phyloP scores from a whole-genome alignment of 2,888 invertebrate genomes.

The Fragum fragum region DNA sequence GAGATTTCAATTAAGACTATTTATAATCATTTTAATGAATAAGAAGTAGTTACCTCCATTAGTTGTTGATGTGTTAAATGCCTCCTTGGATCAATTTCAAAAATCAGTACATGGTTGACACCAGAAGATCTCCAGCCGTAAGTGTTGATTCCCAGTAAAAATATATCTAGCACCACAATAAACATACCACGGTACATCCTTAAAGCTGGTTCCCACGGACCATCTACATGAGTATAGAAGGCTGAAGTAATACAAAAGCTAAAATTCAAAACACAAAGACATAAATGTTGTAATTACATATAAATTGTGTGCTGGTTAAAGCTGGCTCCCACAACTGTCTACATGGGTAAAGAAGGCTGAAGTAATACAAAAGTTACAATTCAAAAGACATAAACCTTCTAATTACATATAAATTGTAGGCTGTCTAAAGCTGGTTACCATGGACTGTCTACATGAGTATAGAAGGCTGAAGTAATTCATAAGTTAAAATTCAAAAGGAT shows the following conservation, averaged over 20 bases:
- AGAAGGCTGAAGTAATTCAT: slow-evolving; percentile 68
- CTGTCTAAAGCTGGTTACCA: slow-evolving; percentile 92
- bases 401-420: too few relatives aligned
- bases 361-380: not conserved
- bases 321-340: slow-evolving; percentile 89
- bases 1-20: too few relatives aligned
- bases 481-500: too few relatives aligned
- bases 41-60: slow-evolving; percentile 92
- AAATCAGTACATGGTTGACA: slow-evolving; percentile 98
- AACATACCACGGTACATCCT: slow-evolving; percentile 97
- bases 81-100: slow-evolving; percentile 98
- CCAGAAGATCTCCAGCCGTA: slow-evolving; percentile 99
- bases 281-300: too few relatives aligned
- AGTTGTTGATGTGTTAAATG: slow-evolving; percentile 96
- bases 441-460: slow-evolving; percentile 64
- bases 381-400: too few relatives aligned
- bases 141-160: slow-evolving; percentile 97
- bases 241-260: slow-evolving; percentile 62
- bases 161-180: slow-evolving; percentile 96
- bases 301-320: too few relatives aligned
- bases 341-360: slow-evolving; percentile 75
- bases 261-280: too few relatives aligned
- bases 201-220: slow-evolving; percentile 91
- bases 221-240: slow-evolving; percentile 68
- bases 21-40: too few relatives aligned